phyloP scores from a whole-genome alignment of 2,113 vertebrate genomes.

The Petroica traversi region DNA sequence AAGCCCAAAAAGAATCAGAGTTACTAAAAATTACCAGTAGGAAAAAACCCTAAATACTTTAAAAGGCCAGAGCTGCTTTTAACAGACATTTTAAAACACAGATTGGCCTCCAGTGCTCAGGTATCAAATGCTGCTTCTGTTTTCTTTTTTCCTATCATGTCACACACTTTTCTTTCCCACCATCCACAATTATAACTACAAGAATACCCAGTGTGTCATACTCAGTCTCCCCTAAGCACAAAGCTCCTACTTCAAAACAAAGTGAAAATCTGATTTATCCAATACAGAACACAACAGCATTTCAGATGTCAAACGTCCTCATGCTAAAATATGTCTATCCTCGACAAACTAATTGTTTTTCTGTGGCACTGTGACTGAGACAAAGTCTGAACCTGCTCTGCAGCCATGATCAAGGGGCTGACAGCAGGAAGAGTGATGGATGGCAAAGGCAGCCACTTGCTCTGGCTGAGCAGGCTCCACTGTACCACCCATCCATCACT shows the following conservation, averaged over 20 bases:
- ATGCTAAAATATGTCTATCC: constrained; percentile 44
- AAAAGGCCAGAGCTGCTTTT: neutral
- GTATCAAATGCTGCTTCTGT: neutral
- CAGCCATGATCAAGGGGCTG: constrained; percentile 16
- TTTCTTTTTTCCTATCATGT: neutral
- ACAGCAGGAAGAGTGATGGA: constrained; percentile 70
- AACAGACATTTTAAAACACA: neutral
- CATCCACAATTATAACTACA: neutral
- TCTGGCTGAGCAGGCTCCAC: constrained; percentile 60
- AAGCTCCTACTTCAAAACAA: neutral
- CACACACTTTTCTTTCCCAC: neutral
- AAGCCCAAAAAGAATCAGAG: too few relatives aligned
- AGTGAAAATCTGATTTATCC: neutral
- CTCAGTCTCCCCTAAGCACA: neutral
- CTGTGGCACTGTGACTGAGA: constrained; percentile 5
- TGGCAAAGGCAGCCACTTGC: constrained; percentile 45
- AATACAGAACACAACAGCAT: neutral
- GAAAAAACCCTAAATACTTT: neutral
- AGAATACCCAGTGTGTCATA: neutral
- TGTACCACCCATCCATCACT: constrained; percentile 71
- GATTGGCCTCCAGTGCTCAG: neutral
- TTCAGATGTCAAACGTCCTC: constrained; percentile 5
- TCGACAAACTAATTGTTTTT: constrained; percentile 49
- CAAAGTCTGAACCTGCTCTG: constrained; percentile 3
- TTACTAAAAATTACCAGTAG: neutral